These are phyloP conservation scores for Misgurnus anguillicaudatus DNA, from an alignment of 2,113 vertebrate species.

Conservation along the genomic window DNA sequence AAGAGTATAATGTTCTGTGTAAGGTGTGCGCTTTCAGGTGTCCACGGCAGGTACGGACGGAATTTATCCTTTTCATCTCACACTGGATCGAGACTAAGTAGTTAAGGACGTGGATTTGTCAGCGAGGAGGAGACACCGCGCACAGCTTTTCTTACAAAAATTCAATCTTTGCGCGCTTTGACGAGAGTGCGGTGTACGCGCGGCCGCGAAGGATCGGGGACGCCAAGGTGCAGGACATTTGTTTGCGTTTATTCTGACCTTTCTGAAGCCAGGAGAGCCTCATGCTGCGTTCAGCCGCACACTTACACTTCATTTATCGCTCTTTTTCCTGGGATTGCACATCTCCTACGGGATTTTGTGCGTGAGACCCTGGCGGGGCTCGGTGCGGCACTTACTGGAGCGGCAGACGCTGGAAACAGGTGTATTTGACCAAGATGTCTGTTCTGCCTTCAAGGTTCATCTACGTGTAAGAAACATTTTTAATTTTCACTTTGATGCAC, in stretches of 20 bases:
- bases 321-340: slow-evolving; percentile 69
- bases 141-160: slow-evolving; percentile 42
- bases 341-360: slow-evolving; percentile 67
- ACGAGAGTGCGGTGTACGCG: slow-evolving; percentile 49
- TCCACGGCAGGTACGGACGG: slow-evolving; percentile 68
- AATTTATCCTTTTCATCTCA: slow-evolving; percentile 61
- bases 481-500: slow-evolving; percentile 48
- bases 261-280: slow-evolving; percentile 70
- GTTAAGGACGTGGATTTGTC: slow-evolving; percentile 61
- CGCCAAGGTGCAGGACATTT: slow-evolving; percentile 40
- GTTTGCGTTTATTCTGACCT: slow-evolving; percentile 48
- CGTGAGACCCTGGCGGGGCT: slow-evolving; percentile 67
- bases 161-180: slow-evolving; percentile 57
- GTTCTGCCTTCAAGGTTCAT: slow-evolving; percentile 78
- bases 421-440: slow-evolving; percentile 79
- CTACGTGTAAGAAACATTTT: slow-evolving; percentile 77
- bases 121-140: slow-evolving; percentile 46
- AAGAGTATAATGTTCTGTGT: slow-evolving; percentile 67
- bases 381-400: slow-evolving; percentile 65
- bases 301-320: slow-evolving; percentile 65
- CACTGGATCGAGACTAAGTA: slow-evolving; percentile 57
- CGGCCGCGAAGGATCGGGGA: slow-evolving; percentile 47
- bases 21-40: slow-evolving; percentile 66
- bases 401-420: slow-evolving; percentile 77
- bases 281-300: slow-evolving; percentile 73